Percentiles rank a stretch among this genome's conserved stretches.
These are phyloP conservation scores for Apostichopus leukothele DNA, from an alignment of 53 echinoderm and acorn worm species.

Conservation along the genomic window DNA sequence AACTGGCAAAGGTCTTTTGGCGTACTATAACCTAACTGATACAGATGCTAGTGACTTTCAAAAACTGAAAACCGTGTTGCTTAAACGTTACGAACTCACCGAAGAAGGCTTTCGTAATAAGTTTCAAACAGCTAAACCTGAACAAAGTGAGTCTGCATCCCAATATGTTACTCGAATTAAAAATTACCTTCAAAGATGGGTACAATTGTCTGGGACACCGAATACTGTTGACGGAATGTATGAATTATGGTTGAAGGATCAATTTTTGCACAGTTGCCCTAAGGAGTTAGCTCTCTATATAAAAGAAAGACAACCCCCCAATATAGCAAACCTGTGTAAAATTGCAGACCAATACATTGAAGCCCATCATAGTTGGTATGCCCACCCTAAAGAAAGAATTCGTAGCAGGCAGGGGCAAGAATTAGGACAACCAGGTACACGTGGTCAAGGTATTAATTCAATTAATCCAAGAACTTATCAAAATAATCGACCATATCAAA, in stretches of 20 bases:
- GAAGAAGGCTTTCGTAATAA: conserved; percentile 40
- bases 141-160: conserved; percentile 13
- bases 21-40: conserved; percentile 29
- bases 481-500: no score
- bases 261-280: conserved; percentile 35
- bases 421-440: background rate
- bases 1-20: conserved; percentile 22
- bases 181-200: conserved; percentile 39
- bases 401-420: background rate
- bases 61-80: conserved; percentile 24
- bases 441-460: no score
- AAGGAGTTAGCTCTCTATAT: conserved; percentile 11
- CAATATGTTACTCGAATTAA: conserved; percentile 31
- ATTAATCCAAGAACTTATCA: no score
- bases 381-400: background rate
- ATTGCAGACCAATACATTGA: conserved; percentile 48
- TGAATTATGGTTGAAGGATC: conserved; percentile 33
- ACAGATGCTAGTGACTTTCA: conserved; percentile 26
- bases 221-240: conserved; percentile 7
- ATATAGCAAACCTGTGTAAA: conserved; percentile 4
- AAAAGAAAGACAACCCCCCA: conserved; percentile 12
- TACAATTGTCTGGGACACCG: background rate
- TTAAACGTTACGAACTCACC: conserved; percentile 28
- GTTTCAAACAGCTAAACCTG: conserved; percentile 17
- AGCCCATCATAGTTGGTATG: conserved; percentile 43